These are phyloP conservation scores for Egretta garzetta DNA, from an alignment of 2,113 vertebrate species.

Conservation along the genomic window DNA sequence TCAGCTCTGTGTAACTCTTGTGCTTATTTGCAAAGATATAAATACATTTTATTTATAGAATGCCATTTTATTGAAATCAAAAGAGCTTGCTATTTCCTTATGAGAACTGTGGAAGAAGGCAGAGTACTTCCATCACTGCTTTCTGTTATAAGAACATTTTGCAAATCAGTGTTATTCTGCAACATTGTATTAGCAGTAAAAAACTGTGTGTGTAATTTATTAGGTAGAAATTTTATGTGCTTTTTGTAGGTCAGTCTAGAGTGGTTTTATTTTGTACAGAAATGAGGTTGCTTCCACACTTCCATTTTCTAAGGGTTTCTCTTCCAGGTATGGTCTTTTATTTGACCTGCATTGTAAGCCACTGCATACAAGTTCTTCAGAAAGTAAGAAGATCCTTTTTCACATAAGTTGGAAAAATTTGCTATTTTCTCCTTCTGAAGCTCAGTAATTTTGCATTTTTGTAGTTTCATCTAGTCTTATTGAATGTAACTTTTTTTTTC, in stretches of 20 bases:
- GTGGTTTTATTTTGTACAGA: not conserved
- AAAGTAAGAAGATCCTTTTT: not conserved
- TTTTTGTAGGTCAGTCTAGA: not conserved
- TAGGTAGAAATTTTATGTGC: not conserved
- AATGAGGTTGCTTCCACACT: not conserved
- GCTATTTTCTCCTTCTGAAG: not conserved
- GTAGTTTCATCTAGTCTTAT: not conserved
- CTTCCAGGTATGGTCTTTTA: not conserved
- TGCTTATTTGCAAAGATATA: constrained; percentile 60
- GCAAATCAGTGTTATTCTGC: constrained; percentile 22
- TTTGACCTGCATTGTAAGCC: not conserved
- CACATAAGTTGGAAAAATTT: not conserved
- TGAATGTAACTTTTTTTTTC: not conserved
- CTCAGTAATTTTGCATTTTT: not conserved
- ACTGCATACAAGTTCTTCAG: not conserved
- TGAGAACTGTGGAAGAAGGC: not conserved
- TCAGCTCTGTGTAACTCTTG: constrained; percentile 34
- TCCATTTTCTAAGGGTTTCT: not conserved
- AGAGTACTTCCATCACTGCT: not conserved
- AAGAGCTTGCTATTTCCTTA: constrained; percentile 40
- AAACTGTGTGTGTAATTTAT: not conserved
- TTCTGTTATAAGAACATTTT: not conserved
- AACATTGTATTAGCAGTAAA: not conserved
- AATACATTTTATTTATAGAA: constrained; percentile 66
- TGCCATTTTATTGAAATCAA: constrained; percentile 29